Percentiles rank a stretch among this genome's conserved stretches.
Conservation (phyloP, 2,113 vertebrate genomes). For the Saguinus midas region DNA sequence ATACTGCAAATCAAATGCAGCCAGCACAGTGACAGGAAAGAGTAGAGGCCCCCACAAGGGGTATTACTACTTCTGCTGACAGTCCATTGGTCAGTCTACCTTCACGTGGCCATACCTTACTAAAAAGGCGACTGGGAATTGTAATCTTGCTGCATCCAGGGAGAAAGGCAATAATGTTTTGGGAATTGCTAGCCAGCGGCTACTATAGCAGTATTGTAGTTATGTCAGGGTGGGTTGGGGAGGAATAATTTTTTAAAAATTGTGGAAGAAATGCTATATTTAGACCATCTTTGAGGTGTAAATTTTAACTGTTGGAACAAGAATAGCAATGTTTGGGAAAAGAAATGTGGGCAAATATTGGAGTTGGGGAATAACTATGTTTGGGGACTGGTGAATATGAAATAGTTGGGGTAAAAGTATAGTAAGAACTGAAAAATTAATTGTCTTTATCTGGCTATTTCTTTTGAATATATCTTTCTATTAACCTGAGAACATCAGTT, state of each 20-base stretch:
- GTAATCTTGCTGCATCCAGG: not conserved
- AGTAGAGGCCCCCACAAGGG: not conserved
- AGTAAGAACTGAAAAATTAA: not conserved
- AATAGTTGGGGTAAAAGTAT: not conserved
- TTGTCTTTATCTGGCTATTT: not conserved
- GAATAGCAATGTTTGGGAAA: not conserved
- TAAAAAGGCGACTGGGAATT: not conserved
- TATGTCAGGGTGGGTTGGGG: not conserved
- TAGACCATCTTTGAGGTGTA: not conserved
- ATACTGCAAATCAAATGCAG: not conserved
- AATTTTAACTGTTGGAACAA: not conserved
- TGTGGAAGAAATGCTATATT: not conserved
- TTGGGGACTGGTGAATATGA: not conserved
- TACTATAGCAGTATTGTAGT: not conserved
- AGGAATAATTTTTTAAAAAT: not conserved
- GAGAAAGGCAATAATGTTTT: not conserved
- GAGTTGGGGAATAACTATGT: not conserved
- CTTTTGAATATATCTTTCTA: not conserved
- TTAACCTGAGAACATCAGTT: not conserved
- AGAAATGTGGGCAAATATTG: not conserved
- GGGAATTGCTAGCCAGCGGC: not conserved
- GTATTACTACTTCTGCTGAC: not conserved
- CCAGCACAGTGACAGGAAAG: not conserved
- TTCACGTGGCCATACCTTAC: not conserved
- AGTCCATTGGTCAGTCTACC: too few relatives aligned